These are phyloP conservation scores for Spodoptera littoralis DNA, from an alignment of 2,888 invertebrate genomes.

Conservation along the genomic window DNA sequence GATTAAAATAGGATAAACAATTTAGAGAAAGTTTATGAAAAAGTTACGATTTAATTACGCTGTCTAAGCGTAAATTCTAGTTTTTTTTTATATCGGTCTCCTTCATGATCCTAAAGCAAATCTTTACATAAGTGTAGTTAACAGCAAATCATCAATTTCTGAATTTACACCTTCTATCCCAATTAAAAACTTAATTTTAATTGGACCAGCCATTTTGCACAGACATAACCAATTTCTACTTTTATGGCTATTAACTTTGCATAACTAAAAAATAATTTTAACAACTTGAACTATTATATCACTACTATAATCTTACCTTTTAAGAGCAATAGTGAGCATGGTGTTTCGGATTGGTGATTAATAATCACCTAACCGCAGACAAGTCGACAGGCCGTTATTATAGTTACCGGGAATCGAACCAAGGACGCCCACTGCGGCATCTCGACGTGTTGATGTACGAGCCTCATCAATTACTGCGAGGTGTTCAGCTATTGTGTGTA, in stretches of 20 bases:
- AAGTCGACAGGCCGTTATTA: conserved; percentile 48
- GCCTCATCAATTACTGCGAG: conserved; percentile 43
- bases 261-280: not conserved
- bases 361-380: conserved; percentile 32
- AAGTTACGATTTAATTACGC: too few species aligned
- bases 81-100: too few species aligned
- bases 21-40: too few species aligned
- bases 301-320: conserved; percentile 22
- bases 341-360: conserved; percentile 23
- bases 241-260: not conserved
- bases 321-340: conserved; percentile 31
- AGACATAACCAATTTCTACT: too few species aligned
- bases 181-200: too few species aligned
- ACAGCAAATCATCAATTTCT: too few species aligned
- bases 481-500: conserved; percentile 38
- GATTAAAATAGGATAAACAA: too few species aligned
- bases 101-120: too few species aligned
- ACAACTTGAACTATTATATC: not conserved
- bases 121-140: too few species aligned
- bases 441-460: conserved; percentile 43
- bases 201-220: too few species aligned
- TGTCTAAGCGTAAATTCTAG: too few species aligned
- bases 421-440: conserved; percentile 54
- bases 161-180: too few species aligned
- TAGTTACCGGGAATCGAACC: conserved; percentile 55